phyloP scores from a whole-genome alignment of 2,797 vertebrate genomes.

The Betta splendens region DNA sequence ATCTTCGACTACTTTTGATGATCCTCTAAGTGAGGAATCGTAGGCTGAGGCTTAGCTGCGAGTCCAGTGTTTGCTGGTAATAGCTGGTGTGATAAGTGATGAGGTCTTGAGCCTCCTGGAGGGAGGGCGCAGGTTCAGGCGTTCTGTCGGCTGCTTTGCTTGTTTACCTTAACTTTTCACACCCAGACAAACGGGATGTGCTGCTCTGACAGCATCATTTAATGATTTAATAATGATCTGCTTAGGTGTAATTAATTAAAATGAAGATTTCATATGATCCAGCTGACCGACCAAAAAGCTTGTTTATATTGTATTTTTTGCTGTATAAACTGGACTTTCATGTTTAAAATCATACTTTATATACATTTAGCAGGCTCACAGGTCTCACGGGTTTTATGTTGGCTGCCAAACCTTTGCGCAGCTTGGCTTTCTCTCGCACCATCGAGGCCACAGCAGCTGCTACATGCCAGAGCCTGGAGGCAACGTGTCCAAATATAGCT shows the following conservation, averaged over 20 bases:
- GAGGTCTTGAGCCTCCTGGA: conserved; percentile 23
- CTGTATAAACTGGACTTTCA: background rate
- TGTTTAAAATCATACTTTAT: background rate
- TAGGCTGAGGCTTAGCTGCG: conserved; percentile 40
- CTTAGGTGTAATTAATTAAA: too few relatives aligned
- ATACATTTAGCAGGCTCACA: background rate
- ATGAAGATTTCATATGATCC: background rate
- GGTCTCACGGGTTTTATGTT: conserved; percentile 16
- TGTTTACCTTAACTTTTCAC: conserved; percentile 34
- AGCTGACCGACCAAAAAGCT: background rate
- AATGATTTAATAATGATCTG: background rate
- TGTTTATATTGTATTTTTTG: background rate
- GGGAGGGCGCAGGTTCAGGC: conserved; percentile 23
- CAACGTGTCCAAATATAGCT: conserved; percentile 74
- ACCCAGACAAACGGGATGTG: conserved; percentile 14
- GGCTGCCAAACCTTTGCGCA: conserved; percentile 36
- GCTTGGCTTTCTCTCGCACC: conserved; percentile 34
- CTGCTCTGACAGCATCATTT: background rate
- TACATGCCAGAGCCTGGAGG: conserved; percentile 48
- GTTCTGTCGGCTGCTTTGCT: conserved; percentile 22
- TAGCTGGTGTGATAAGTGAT: conserved; percentile 47
- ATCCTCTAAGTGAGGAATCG: conserved; percentile 43
- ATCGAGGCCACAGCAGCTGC: conserved; percentile 58
- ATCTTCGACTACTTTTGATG: conserved; percentile 16
- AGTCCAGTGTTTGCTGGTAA: conserved; percentile 16